A percentile compares a stretch with the other conserved stretches of the same genome.
These are phyloP conservation scores for Tholera decimalis DNA, from an alignment of 2,888 invertebrate species.

Conservation along the genomic window DNA sequence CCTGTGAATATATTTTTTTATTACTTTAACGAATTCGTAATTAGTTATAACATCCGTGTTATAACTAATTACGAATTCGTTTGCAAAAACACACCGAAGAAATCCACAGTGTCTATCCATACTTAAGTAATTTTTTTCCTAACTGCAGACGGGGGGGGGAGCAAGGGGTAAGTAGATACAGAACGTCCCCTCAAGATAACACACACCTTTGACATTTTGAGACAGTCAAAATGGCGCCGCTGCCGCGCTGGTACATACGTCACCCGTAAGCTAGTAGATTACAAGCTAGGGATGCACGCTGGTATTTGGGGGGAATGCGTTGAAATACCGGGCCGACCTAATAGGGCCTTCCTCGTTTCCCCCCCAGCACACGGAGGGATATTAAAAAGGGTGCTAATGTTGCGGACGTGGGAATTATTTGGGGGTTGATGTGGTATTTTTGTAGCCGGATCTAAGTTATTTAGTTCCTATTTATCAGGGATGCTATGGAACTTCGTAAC, in stretches of 20 bases:
- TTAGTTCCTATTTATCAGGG: too few relatives aligned
- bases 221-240: slow-evolving; percentile 32
- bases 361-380: slow-evolving; percentile 72
- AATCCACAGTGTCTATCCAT: neutral
- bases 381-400: slow-evolving; percentile 80
- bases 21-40: too few relatives aligned
- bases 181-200: neutral
- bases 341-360: slow-evolving; percentile 69
- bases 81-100: too few relatives aligned
- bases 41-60: too few relatives aligned
- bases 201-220: slow-evolving; percentile 37
- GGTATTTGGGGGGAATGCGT: slow-evolving; percentile 53
- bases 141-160: too few relatives aligned
- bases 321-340: slow-evolving; percentile 66
- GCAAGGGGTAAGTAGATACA: neutral
- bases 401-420: slow-evolving; percentile 15
- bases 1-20: too few relatives aligned
- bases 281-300: slow-evolving; percentile 27
- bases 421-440: slow-evolving; percentile 48
- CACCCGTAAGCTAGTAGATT: slow-evolving; percentile 34
- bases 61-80: too few relatives aligned
- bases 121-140: neutral
- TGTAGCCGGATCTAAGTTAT: neutral
- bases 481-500: too few relatives aligned
- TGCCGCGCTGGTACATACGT: slow-evolving; percentile 30